phyloP scores from a whole-genome alignment of 2,888 invertebrate species.

The Ganaspis brasiliensis region DNA sequence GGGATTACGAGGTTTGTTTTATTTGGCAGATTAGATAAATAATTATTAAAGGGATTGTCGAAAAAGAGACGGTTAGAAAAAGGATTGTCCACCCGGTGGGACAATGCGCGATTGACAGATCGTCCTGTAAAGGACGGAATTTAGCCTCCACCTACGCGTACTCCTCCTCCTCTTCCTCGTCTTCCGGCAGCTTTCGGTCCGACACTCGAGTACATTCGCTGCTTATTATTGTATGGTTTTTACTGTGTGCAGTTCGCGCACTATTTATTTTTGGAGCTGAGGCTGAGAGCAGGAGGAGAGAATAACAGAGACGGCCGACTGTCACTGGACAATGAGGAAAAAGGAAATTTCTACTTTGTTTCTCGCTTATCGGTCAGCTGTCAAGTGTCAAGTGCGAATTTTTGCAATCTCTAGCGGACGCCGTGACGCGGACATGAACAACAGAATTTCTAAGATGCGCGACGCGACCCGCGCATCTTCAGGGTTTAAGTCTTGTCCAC shows the following conservation, averaged over 20 bases:
- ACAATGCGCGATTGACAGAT: conserved; percentile 29
- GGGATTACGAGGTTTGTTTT: background rate
- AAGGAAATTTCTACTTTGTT: background rate
- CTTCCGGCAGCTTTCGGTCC: conserved; percentile 31
- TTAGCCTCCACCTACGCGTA: conserved; percentile 19
- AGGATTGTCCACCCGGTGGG: conserved; percentile 1
- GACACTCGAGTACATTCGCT: conserved; percentile 39
- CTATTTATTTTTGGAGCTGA: conserved; percentile 6
- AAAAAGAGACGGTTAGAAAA: background rate
- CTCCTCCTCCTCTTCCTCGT: conserved; percentile 35
- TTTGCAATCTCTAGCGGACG: background rate
- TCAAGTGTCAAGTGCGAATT: conserved; percentile 34
- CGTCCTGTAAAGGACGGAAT: conserved; percentile 29
- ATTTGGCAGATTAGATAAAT: background rate
- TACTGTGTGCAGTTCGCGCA: conserved; percentile 16
- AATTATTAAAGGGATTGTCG: background rate
- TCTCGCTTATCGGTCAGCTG: conserved; percentile 27
- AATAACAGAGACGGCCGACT: background rate
- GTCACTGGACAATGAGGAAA: background rate
- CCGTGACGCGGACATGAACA: conserved; percentile 25
- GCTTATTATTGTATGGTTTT: conserved; percentile 21
- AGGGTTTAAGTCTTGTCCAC: background rate
- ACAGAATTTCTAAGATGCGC: background rate
- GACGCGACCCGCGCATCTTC: background rate
- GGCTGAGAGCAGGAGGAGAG: background rate